phyloP scores from a whole-genome alignment of 1,140 invertebrate genomes.

The Polyergus mexicanus region DNA sequence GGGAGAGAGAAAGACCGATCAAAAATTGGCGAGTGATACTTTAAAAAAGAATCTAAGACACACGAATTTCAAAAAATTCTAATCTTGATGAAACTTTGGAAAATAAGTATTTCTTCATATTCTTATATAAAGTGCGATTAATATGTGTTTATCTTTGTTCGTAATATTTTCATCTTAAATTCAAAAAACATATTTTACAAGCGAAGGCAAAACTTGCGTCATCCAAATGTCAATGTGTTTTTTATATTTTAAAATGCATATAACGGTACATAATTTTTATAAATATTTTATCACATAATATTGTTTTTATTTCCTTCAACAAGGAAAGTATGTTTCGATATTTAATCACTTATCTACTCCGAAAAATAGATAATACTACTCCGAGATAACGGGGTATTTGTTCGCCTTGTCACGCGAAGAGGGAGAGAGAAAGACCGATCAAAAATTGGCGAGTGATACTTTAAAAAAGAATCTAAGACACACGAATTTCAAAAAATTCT shows the following conservation, averaged over 20 bases:
- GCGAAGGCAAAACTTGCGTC: background rate
- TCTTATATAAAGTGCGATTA: too few species aligned
- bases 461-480: background rate
- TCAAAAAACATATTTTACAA: background rate
- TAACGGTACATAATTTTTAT: background rate
- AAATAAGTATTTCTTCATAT: too few species aligned
- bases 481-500: background rate
- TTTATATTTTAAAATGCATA: background rate
- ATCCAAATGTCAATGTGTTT: background rate
- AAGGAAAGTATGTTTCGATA: background rate
- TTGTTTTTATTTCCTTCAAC: too few species aligned
- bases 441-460: constrained; percentile 16
- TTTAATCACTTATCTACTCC: constrained; percentile 36
- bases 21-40: constrained; percentile 16
- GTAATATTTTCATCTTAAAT: constrained; percentile 5
- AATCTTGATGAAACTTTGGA: background rate
- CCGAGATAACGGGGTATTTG: constrained; percentile 15
- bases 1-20: background rate
- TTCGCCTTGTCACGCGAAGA: constrained; percentile 29
- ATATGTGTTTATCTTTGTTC: background rate
- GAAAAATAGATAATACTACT: constrained; percentile 37
- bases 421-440: background rate
- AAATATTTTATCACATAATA: background rate
- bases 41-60: background rate
- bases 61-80: background rate